phyloP scores from a whole-genome alignment of 2,888 invertebrate genomes.

The Apotomis capreana region DNA sequence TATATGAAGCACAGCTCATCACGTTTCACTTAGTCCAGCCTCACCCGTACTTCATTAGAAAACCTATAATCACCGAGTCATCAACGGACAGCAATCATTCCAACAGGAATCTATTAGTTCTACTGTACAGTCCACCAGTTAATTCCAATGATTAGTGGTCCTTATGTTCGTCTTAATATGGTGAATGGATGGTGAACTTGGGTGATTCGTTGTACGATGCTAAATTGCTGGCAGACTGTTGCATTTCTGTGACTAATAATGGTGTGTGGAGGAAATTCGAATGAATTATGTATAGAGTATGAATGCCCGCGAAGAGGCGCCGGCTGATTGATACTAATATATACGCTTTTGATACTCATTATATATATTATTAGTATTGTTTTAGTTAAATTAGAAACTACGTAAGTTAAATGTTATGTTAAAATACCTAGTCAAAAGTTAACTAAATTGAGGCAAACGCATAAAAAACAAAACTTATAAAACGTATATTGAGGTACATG shows the following conservation, averaged over 20 bases:
- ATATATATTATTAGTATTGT: no score
- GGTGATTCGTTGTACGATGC: constrained; percentile 26
- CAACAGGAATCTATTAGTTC: constrained; percentile 42
- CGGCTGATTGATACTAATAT: not conserved
- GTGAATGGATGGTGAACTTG: not conserved
- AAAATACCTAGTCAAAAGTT: no score
- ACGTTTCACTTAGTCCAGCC: constrained; percentile 17
- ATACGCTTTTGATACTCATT: not conserved
- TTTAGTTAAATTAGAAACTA: no score
- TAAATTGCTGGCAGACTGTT: constrained; percentile 33
- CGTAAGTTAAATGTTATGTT: no score
- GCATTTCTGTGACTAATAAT: constrained; percentile 39
- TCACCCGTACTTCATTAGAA: constrained; percentile 31
- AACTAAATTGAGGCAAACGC: no score
- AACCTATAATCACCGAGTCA: constrained; percentile 36
- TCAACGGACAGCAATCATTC: constrained; percentile 30
- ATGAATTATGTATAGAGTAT: constrained; percentile 15
- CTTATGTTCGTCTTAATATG: constrained; percentile 1
- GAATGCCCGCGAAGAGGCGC: not conserved
- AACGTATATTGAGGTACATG: no score
- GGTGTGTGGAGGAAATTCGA: constrained; percentile 30
- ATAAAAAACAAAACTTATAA: no score
- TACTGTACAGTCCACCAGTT: constrained; percentile 13
- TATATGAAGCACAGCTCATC: not conserved
- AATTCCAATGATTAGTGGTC: not conserved